Evolutionary conservation across 2,888 invertebrate genomes (phyloP), one percentile per base, ranked within the genome.

Genomic region (Xestobium rufovillosum): DNA sequence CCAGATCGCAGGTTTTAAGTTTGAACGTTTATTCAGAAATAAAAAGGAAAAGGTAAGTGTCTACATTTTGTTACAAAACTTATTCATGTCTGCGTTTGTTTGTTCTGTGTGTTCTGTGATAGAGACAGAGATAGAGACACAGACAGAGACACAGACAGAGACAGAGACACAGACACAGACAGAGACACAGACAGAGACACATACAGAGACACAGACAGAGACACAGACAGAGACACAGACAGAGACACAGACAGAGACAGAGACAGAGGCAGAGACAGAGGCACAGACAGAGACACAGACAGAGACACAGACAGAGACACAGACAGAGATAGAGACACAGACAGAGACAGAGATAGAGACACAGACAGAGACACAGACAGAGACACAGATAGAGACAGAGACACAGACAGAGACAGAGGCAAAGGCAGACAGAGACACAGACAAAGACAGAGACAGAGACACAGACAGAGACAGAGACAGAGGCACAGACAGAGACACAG

Each of bases 171-270:
- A 15, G 15, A 15, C 4, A 31, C 6, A 15, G 10, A 15, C 4
- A 31, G 11, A 15, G 8, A 15, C 4, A 31, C 8, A 15, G 15
- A 15, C 8, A 31, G 15, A 15, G 15, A 15, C 4, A 31, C 6
- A 31, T 9, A 31, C 8, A 31, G 11, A 31, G 12, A 31, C 4
- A 31, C 8, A 31, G 31, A 31, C 8, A 31, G 15, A 31, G 31
- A 31, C 8, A 31, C 6, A 31, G 15, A 31, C 8, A 31, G 11
- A 15, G 8, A 15, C 4, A 31, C 8, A 31, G 31, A 31, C 8
- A 31, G 15, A 31, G 31, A 31, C 8, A 31, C 12, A 31, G 15
- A 14, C 9, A 4, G 11, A 27, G 28, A 10, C 9, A 27, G 11
- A 27, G 28, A 10, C 9, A 27, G 11, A 27, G 28, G 11, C 9